Evolutionary conservation across 2,797 vertebrate genomes (phyloP).

Genomic region (Acestrorhynchus altus): DNA sequence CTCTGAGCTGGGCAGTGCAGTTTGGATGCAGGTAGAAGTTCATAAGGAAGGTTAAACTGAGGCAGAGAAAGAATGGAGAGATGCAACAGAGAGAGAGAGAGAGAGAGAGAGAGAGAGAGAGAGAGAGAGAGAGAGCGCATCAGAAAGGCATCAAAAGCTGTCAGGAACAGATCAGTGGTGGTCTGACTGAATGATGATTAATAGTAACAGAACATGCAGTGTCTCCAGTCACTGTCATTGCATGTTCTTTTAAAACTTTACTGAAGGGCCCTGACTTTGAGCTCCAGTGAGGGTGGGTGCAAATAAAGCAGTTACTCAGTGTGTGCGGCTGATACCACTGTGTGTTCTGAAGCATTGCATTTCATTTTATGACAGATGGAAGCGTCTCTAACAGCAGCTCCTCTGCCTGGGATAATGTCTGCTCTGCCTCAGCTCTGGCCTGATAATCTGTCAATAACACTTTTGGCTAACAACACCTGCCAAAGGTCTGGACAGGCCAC

Average conservation of each 20-base stretch:
- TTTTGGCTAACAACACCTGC: not conserved
- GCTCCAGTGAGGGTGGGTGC: constrained; percentile 1
- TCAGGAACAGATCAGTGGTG: not conserved
- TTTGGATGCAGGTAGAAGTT: not conserved
- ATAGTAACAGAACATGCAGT: not conserved
- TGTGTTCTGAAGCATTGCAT: constrained; percentile 62
- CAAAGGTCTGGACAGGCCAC: not conserved
- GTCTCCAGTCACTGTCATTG: constrained; percentile 1
- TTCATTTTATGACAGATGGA: constrained; percentile 63
- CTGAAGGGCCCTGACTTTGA: not conserved
- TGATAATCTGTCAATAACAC: not conserved
- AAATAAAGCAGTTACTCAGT: constrained; percentile 11
- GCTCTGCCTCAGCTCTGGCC: constrained; percentile 2
- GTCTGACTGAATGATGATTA: not conserved
- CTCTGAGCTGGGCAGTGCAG: not conserved
- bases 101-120: no score
- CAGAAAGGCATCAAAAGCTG: not conserved
- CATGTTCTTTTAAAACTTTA: not conserved
- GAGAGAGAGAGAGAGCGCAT: no score
- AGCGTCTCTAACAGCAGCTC: constrained; percentile 58
- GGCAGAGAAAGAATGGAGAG: not conserved
- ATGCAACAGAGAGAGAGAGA: not conserved
- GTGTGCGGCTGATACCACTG: constrained; percentile 45
- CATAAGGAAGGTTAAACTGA: not conserved
- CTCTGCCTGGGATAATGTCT: constrained; percentile 60